These are phyloP conservation scores for Epinephelus fuscoguttatus DNA, from an alignment of 2,113 vertebrate species.

Conservation along the genomic window DNA sequence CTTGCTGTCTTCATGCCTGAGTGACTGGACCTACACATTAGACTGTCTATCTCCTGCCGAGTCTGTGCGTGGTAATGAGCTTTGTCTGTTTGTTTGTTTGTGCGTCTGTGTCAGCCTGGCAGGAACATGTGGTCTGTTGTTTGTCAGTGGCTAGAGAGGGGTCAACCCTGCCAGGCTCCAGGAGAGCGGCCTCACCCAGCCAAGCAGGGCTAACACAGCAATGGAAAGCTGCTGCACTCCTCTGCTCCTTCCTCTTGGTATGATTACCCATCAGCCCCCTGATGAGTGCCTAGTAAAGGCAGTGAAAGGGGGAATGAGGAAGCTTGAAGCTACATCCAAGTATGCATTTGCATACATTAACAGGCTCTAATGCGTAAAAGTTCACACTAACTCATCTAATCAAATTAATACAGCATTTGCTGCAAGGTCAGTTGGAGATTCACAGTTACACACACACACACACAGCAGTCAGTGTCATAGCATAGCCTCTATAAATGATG, in stretches of 20 bases:
- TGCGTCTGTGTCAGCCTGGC: conserved; percentile 32
- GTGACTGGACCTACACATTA: conserved; percentile 17
- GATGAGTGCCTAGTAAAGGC: conserved; percentile 19
- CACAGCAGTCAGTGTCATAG: conserved; percentile 35
- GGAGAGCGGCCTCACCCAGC: conserved; percentile 57
- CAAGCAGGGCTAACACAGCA: conserved; percentile 31
- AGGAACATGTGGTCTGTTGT: conserved; percentile 18
- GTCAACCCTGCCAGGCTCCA: conserved; percentile 66
- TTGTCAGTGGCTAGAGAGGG: conserved; percentile 39
- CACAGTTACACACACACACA: conserved; percentile 7
- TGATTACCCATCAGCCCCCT: conserved; percentile 57
- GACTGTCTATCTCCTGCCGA: conserved; percentile 7
- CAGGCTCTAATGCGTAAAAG: neutral
- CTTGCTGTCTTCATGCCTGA: conserved; percentile 13
- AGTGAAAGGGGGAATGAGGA: neutral
- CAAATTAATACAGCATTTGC: conserved; percentile 9
- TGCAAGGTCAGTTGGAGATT: conserved; percentile 26
- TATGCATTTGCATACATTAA: conserved; percentile 25
- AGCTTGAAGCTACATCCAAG: neutral
- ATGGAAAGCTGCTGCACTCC: conserved; percentile 39
- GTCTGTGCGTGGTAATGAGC: neutral
- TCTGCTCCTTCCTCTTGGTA: conserved; percentile 19
- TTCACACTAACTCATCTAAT: conserved; percentile 14
- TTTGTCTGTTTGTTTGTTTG: conserved; percentile 29
- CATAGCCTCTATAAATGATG: conserved; percentile 64